Evolutionary conservation across 2,113 vertebrate genomes (phyloP), one percentile per base, ranked within the genome.

Genomic region (Shinisaurus crocodilurus): DNA sequence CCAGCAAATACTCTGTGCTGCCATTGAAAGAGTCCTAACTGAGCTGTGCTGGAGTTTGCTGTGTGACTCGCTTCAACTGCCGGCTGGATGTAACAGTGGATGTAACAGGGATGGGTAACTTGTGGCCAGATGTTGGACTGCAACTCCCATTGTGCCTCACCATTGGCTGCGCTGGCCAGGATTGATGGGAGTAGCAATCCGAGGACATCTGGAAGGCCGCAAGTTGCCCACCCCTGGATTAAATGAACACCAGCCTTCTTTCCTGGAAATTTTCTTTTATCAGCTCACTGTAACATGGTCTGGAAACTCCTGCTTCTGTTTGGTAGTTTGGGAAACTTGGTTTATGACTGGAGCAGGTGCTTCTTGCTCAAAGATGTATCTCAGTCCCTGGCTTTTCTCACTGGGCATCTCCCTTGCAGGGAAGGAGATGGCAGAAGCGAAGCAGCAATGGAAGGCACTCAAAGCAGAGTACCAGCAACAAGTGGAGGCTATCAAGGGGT

Each of bases 381-480:
- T 1, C 27, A 2, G 13, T 37, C 37, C 65, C 80, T 27, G n/a
- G 1, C 70, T 29, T 23, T 34, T 72, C 32, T 79, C 43, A 10
- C 54, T 67, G 40, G 34, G 3, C 8, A 10, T 23, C 25, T 60
- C 15, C 27, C 13, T 20, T 65, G 50, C 83, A 92, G 91, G 83
- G 27, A 60, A 80, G 23, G 88, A 92, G 43, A 79, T 86, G 34
- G 32, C n/a, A 23, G 77, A 88, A 74, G 88, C 83, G 3, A 88
- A 92, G 34, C 54, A 89, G 34, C 37, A 89, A n/a, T 92, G 91
- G 91, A 89, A 92, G n/a, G 54, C 54, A 0, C 83, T 86, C 48
- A 92, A 92, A 63, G 88, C 82, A 1, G 88, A 92, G 76, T 88
- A 92, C 37, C 88, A 86, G 83, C 77, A 82, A 3, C 60, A 81